Percentiles rank a stretch among this genome's conserved stretches.
These are phyloP conservation scores for cattle (Bos taurus) DNA, from an alignment of 2,113 vertebrate genomes.

Conservation along the genomic window ARS-UCD2.0 NC_037351.1:40367501-40368000, in stretches of 20 bases:
- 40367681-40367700: not conserved
- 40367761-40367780: not conserved
- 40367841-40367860: constrained; percentile 15
- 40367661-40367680: not conserved
- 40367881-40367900: not conserved
- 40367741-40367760: rapidly evolving
- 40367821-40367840: not conserved
- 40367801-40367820: not conserved
- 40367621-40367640: no score
- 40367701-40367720: not conserved
- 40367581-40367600: not conserved
- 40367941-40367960: not conserved
- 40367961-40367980: constrained; percentile 52
- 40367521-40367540: not conserved
- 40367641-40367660: not conserved
- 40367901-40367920: not conserved
- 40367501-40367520: not conserved
- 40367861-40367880: not conserved
- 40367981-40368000: not conserved
- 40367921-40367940: constrained; percentile 39
- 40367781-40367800: not conserved
- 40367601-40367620: not conserved
- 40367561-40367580: not conserved
- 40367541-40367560: not conserved
- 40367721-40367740: not conserved